These are phyloP conservation scores for Drosophila parabipectinata DNA, from an alignment of 1,140 invertebrate genomes.

Conservation along the genomic window DNA sequence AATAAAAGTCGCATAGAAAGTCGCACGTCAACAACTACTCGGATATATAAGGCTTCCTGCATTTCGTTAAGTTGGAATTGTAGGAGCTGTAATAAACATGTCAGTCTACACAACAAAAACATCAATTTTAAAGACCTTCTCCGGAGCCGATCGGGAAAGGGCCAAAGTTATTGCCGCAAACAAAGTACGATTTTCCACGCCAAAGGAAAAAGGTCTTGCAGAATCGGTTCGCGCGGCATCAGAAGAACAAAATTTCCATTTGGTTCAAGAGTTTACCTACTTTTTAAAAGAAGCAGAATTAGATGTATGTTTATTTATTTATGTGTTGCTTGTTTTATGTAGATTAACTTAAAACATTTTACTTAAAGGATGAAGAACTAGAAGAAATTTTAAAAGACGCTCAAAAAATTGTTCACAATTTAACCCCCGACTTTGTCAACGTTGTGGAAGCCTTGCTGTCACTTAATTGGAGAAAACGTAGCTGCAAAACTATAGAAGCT, in stretches of 20 bases:
- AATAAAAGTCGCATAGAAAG: not conserved
- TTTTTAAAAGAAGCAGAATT: conserved; percentile 64
- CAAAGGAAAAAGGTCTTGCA: conserved; percentile 60
- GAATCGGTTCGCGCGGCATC: conserved; percentile 61
- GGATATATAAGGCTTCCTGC: not conserved
- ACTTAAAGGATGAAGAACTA: conserved; percentile 86
- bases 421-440: conserved; percentile 85
- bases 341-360: not conserved
- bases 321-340: not conserved
- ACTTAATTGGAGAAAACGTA: conserved; percentile 86
- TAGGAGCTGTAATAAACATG: conserved; percentile 29
- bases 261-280: conserved; percentile 67
- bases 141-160: conserved; percentile 59
- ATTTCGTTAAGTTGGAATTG: not conserved
- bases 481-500: conserved; percentile 84
- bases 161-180: conserved; percentile 64
- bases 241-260: conserved; percentile 58
- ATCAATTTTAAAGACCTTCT: conserved; percentile 73
- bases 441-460: conserved; percentile 87
- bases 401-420: conserved; percentile 86
- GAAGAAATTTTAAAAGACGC: conserved; percentile 85
- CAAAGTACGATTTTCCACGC: conserved; percentile 68
- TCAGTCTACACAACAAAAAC: conserved; percentile 72
- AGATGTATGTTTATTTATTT: conserved; percentile 44
- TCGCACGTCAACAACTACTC: not conserved